These are phyloP conservation scores for Onychomys leucogaster DNA, from an alignment of 2,797 vertebrate genomes.

Conservation along the genomic window DNA sequence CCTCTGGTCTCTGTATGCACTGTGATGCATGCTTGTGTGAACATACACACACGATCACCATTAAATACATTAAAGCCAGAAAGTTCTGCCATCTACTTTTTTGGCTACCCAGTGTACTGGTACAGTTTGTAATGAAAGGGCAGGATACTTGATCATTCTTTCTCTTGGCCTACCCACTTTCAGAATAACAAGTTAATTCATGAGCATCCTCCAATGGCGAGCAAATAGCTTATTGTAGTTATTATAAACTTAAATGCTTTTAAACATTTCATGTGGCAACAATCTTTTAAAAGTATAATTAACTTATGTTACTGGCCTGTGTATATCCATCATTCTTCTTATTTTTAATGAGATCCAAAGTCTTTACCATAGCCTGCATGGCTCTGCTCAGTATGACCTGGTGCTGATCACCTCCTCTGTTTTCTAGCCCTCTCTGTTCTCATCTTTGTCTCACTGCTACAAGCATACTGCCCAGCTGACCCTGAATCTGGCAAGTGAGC, in stretches of 20 bases:
- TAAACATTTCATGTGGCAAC: neutral
- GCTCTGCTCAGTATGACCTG: neutral
- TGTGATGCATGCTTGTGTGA: neutral
- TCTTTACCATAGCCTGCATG: neutral
- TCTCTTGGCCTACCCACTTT: neutral
- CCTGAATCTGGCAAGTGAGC: neutral
- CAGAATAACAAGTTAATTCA: neutral
- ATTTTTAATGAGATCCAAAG: neutral
- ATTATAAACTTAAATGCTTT: neutral
- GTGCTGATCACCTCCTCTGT: neutral
- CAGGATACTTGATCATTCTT: neutral
- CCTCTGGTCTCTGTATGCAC: neutral
- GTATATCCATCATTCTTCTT: neutral
- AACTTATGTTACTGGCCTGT: neutral
- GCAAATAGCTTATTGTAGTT: neutral
- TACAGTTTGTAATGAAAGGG: neutral
- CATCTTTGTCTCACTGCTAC: neutral
- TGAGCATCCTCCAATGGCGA: neutral
- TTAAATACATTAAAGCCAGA: no score
- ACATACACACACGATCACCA: neutral
- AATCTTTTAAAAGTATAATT: neutral
- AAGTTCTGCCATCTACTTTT: neutral
- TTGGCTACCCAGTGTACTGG: neutral
- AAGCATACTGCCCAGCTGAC: neutral
- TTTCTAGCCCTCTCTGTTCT: neutral